A percentile compares a stretch with the other conserved stretches of the same genome.
phyloP scores from a whole-genome alignment of 2,797 vertebrate genomes.

The Rachycentron canadum region DNA sequence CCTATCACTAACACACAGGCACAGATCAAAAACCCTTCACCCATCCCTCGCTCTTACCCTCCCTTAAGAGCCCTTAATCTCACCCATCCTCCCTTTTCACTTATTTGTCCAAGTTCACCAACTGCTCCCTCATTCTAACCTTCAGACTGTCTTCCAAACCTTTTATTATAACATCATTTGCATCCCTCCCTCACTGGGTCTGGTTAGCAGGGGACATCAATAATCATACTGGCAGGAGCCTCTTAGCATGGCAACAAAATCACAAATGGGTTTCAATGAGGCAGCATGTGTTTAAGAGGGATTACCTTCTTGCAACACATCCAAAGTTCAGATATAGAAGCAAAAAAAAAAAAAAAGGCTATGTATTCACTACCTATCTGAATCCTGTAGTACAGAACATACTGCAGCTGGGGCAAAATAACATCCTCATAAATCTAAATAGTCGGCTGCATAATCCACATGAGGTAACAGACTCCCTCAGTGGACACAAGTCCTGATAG shows the following conservation, averaged over 20 bases:
- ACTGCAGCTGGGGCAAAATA: conserved; percentile 23
- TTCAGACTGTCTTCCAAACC: conserved; percentile 15
- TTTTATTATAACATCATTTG: conserved; percentile 42
- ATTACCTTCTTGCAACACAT: conserved; percentile 49
- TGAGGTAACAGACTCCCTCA: conserved; percentile 19
- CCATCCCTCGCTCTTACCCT: conserved; percentile 26
- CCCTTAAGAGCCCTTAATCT: conserved; percentile 33
- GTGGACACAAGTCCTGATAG: conserved; percentile 42
- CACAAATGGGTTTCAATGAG: conserved; percentile 27
- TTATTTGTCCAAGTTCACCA: conserved; percentile 28
- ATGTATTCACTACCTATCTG: conserved; percentile 26
- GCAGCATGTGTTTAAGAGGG: conserved; percentile 51
- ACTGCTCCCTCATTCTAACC: conserved; percentile 28
- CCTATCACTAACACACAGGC: conserved; percentile 45
- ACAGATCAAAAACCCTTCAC: conserved; percentile 40
- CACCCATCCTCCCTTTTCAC: conserved; percentile 42
- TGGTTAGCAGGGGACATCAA: conserved; percentile 38
- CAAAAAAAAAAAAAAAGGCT: conserved; percentile 2
- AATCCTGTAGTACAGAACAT: conserved; percentile 23
- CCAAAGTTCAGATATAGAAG: conserved; percentile 44
- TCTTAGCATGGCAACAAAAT: conserved; percentile 44
- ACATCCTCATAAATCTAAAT: conserved; percentile 48
- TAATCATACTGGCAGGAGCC: conserved; percentile 56
- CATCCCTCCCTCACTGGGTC: background rate
- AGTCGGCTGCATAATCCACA: conserved; percentile 12